phyloP scores from a whole-genome alignment of 2,888 invertebrate species.

The Pandemis heparana region DNA sequence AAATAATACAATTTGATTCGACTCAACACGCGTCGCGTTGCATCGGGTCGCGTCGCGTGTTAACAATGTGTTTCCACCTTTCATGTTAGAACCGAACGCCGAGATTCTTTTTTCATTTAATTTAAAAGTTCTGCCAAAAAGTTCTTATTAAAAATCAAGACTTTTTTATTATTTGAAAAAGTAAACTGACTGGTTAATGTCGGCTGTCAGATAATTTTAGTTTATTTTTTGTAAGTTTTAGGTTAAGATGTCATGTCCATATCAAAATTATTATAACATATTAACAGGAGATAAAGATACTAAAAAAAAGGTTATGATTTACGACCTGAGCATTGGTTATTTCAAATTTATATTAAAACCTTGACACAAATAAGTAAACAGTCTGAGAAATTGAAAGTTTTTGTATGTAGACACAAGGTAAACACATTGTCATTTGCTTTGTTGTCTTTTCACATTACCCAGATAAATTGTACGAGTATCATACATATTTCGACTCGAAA shows the following conservation, averaged over 20 bases:
- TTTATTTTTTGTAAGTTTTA: constrained; percentile 49
- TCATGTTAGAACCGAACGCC: too few relatives aligned
- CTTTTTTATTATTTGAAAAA: neutral
- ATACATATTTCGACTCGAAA: neutral
- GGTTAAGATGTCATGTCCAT: constrained; percentile 82
- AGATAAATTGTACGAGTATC: neutral
- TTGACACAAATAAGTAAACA: constrained; percentile 49
- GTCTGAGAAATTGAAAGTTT: constrained; percentile 50
- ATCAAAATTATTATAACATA: constrained; percentile 77
- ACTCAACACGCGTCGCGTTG: too few relatives aligned
- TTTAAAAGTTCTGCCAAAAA: neutral
- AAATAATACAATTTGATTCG: too few relatives aligned
- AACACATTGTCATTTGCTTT: neutral
- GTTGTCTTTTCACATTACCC: neutral
- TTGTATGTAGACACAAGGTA: neutral
- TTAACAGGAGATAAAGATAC: constrained; percentile 57
- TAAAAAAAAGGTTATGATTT: constrained; percentile 63
- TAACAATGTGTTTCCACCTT: too few relatives aligned
- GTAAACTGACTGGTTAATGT: neutral
- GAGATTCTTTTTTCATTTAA: neutral
- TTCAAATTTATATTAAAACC: constrained; percentile 17
- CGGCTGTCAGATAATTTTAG: constrained; percentile 42
- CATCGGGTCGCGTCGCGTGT: too few relatives aligned
- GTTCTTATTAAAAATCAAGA: too few relatives aligned
- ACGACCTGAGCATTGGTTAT: constrained; percentile 42